Evolutionary conservation across 2,888 invertebrate genomes (phyloP).

Genomic region (Epinotia demarniana): DNA sequence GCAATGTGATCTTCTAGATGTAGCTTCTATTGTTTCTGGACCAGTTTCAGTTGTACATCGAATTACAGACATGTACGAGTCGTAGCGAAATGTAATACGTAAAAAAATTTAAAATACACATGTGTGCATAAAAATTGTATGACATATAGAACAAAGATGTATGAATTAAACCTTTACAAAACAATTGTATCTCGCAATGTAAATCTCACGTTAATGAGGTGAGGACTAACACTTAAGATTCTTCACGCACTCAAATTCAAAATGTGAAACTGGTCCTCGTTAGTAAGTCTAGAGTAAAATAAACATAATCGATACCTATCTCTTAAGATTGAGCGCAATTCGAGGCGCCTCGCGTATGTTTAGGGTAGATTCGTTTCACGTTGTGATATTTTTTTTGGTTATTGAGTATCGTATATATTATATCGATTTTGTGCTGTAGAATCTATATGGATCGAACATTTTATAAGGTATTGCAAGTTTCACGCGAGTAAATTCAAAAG

Average conservation of each 20-base stretch:
- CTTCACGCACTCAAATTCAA: conserved; percentile 4
- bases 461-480: conserved; percentile 2
- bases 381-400: conserved; percentile 41
- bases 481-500: neutral
- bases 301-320: conserved; percentile 12
- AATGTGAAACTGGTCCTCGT: conserved; percentile 40
- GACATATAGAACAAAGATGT: neutral
- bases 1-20: conserved; percentile 80
- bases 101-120: neutral
- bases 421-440: conserved; percentile 24
- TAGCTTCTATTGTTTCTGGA: conserved; percentile 60
- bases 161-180: neutral
- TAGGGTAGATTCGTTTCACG: conserved; percentile 32
- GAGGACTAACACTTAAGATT: conserved; percentile 6
- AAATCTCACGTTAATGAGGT: neutral
- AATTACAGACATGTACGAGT: conserved; percentile 1
- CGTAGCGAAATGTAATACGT: neutral
- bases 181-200: neutral
- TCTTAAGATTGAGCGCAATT: conserved; percentile 13
- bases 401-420: conserved; percentile 23
- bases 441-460: neutral
- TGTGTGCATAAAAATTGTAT: neutral
- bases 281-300: conserved; percentile 34
- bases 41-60: conserved; percentile 52
- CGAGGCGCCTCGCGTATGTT: conserved; percentile 13